Evolutionary conservation across 1,140 invertebrate species (phyloP).

Genomic region (Drosophila insularis): DNA sequence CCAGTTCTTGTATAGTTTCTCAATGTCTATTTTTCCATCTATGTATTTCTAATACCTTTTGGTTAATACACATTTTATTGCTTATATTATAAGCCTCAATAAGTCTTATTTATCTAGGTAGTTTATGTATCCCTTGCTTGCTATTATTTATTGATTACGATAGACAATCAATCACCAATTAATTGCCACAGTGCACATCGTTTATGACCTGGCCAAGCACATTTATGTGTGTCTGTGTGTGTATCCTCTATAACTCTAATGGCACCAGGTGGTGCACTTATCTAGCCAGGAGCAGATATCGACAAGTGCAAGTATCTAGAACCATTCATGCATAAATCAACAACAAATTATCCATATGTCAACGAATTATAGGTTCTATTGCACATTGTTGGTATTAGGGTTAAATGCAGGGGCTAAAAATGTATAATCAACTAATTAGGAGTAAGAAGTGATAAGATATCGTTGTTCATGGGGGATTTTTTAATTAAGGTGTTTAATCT

Average conservation of each 20-base stretch:
- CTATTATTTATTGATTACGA: background rate
- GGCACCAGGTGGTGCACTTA: constrained; percentile 52
- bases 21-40: too few relatives aligned
- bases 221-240: background rate
- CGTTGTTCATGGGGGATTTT: too few relatives aligned
- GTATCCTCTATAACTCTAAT: constrained; percentile 33
- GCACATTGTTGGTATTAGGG: background rate
- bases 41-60: background rate
- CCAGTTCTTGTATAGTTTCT: too few relatives aligned
- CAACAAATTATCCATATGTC: constrained; percentile 24
- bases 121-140: background rate
- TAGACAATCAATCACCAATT: constrained; percentile 3
- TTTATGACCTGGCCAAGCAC: background rate
- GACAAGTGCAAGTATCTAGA: background rate
- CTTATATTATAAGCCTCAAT: background rate
- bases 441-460: too few relatives aligned
- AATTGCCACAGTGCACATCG: constrained; percentile 1
- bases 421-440: too few relatives aligned
- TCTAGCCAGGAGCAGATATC: constrained; percentile 4
- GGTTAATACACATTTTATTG: background rate
- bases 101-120: background rate
- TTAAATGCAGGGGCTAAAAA: background rate
- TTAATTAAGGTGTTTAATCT: too few relatives aligned
- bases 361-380: constrained; percentile 35
- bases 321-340: constrained; percentile 44